Percentiles rank a stretch among this genome's conserved stretches.
These are phyloP conservation scores for Oryzias woworae DNA, from an alignment of 2,113 vertebrate genomes.

Conservation along the genomic window DNA sequence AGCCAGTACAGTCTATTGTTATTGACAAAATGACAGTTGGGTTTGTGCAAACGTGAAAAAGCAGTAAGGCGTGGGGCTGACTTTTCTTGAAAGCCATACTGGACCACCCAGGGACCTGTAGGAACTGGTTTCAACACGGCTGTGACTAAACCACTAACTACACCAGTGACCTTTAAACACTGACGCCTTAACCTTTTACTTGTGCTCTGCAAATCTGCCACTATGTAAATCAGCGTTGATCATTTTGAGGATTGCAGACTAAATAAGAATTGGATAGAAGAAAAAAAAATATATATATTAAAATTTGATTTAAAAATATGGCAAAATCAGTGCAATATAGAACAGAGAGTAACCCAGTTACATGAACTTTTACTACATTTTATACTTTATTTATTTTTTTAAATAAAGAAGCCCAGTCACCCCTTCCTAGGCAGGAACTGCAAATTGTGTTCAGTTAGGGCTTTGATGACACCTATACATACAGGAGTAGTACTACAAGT, in stretches of 20 bases:
- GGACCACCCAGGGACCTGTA: slow-evolving; percentile 40
- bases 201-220: neutral
- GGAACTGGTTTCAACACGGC: slow-evolving; percentile 1
- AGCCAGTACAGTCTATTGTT: slow-evolving; percentile 17
- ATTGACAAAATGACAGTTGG: slow-evolving; percentile 33
- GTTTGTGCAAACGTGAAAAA: slow-evolving; percentile 27
- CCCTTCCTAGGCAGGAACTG: too few species aligned
- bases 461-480: too few species aligned
- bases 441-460: too few species aligned
- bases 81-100: slow-evolving; percentile 14
- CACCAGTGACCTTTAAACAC: slow-evolving; percentile 4
- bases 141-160: neutral
- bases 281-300: too few species aligned
- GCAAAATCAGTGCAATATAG: too few species aligned
- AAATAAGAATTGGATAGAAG: too few species aligned
- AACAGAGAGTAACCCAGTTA: too few species aligned
- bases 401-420: too few species aligned
- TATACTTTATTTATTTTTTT: too few species aligned
- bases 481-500: too few species aligned
- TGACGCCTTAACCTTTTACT: neutral
- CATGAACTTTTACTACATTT: too few species aligned
- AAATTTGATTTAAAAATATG: too few species aligned
- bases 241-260: neutral
- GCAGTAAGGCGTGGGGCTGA: neutral
- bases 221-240: neutral